Evolutionary conservation across 92 coral and sea anemone genomes (phyloP), one percentile per base, ranked within the genome.

Genomic region (Phenganax subtilis): DNA sequence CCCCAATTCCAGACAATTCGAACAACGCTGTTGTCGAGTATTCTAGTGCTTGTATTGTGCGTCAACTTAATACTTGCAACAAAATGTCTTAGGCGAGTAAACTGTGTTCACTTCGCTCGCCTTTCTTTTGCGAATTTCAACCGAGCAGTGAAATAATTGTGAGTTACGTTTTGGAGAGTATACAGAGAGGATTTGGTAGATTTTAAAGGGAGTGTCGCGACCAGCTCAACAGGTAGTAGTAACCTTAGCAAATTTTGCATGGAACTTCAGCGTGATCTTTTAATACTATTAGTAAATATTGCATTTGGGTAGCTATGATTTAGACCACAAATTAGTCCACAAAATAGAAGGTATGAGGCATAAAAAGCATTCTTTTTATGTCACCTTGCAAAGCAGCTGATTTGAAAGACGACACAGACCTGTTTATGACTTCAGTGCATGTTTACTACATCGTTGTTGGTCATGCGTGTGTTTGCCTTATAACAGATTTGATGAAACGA

Each of bases 1-100:
- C 47, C 47, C 59, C 63, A 51, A 15, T 63, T 63, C 83, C 47
- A 79, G 74, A 63, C 83, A 79, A 68, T 63, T 79, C 83, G 71
- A 77, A 16, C 56, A 7, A 75, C 56, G 73, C 83, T 30, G 12
- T 52, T 16, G 83, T 51, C 55, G 82, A 77, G 82, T 31, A 58
- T 76, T 77, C 71, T 14, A 57, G 82, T 37, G 53, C 25, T 58
- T 57, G 47, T 76, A 76, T 51, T 73, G 15, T 75, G 66, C 60
- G 66, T 75, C 80, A 55, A 65, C 65, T 75, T 57, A 7, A 55
- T 55, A 55, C 0, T 1, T 11, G 54, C 53, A 17, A 9, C 66
- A 55, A 75, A 55, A 55, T 75, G 80, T 75, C 80, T 7, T 75
- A 75, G 63, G 17, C 80, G 27, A 1, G 15, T 10, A 20, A 6